These are phyloP conservation scores for Mustela lutreola DNA, from an alignment of 2,113 vertebrate species.

Conservation along the genomic window DNA sequence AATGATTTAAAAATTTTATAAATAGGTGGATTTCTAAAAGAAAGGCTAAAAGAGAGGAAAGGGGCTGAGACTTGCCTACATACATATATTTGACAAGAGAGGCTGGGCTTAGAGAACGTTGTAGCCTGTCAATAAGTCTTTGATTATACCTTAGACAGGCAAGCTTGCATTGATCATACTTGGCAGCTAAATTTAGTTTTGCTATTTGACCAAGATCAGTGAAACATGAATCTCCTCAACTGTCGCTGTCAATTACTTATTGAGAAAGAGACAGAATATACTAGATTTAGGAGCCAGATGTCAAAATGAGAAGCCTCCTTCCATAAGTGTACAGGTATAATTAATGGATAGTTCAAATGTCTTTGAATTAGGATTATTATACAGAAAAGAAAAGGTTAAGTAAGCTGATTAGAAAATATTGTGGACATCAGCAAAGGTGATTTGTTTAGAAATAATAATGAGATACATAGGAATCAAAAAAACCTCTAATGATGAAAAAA, in stretches of 20 bases:
- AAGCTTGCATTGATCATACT: neutral
- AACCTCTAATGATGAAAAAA: neutral
- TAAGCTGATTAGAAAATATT: conserved; percentile 25
- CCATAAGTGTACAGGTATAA: neutral
- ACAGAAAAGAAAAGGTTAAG: neutral
- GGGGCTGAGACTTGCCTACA: neutral
- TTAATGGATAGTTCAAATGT: neutral
- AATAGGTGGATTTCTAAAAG: neutral
- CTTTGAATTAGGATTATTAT: neutral
- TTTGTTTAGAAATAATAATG: conserved; percentile 14
- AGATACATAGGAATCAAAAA: neutral
- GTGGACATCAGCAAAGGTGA: neutral
- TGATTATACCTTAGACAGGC: neutral
- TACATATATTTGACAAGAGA: neutral
- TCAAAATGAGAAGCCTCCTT: conserved; percentile 6
- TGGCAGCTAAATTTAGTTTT: conserved; percentile 44
- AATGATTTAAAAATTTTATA: neutral
- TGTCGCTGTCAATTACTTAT: neutral
- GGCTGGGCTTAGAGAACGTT: neutral
- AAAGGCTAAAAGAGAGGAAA: neutral
- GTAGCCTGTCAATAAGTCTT: neutral
- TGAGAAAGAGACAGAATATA: conserved; percentile 17
- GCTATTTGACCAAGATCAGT: conserved; percentile 4
- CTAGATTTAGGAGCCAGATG: neutral
- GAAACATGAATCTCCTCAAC: neutral